phyloP scores from a whole-genome alignment of 53 echinoderm and acorn worm genomes.

The Temnopleurus reevesii region DNA sequence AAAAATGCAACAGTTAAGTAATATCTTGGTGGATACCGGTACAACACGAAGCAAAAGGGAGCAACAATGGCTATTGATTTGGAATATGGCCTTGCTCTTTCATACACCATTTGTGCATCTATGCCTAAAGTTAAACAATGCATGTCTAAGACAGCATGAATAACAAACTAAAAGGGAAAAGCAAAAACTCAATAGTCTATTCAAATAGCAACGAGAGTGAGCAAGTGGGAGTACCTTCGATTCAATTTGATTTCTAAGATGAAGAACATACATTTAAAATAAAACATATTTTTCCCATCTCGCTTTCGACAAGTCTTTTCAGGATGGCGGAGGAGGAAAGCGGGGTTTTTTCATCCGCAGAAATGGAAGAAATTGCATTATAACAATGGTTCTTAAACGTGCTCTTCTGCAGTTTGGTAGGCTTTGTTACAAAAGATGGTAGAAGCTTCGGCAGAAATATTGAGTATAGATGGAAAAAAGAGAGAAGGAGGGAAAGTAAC shows the following conservation, averaged over 20 bases:
- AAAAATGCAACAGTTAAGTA: slow-evolving; percentile 58
- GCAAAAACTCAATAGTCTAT: slow-evolving; percentile 23
- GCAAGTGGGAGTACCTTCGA: slow-evolving; percentile 22
- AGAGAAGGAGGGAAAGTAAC: neutral
- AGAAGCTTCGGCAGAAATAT: neutral
- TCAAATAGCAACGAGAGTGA: neutral
- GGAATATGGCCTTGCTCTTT: slow-evolving; percentile 48
- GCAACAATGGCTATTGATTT: slow-evolving; percentile 51
- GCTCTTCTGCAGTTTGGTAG: neutral
- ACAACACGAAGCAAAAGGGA: slow-evolving; percentile 32
- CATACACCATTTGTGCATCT: slow-evolving; percentile 39
- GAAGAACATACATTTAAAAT: neutral
- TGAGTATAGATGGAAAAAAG: neutral
- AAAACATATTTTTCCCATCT: neutral
- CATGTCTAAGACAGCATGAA: slow-evolving; percentile 24
- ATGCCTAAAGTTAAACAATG: neutral
- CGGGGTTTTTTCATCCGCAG: neutral
- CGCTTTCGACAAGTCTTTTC: neutral
- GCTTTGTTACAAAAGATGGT: neutral
- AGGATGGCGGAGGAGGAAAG: neutral
- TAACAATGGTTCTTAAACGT: neutral
- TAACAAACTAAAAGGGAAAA: neutral
- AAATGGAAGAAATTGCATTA: neutral
- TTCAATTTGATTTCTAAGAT: slow-evolving; percentile 31
- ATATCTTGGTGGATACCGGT: slow-evolving; percentile 9